Conservation (phyloP, 2,113 vertebrate species). For the Cynopterus brachyotis region DNA sequence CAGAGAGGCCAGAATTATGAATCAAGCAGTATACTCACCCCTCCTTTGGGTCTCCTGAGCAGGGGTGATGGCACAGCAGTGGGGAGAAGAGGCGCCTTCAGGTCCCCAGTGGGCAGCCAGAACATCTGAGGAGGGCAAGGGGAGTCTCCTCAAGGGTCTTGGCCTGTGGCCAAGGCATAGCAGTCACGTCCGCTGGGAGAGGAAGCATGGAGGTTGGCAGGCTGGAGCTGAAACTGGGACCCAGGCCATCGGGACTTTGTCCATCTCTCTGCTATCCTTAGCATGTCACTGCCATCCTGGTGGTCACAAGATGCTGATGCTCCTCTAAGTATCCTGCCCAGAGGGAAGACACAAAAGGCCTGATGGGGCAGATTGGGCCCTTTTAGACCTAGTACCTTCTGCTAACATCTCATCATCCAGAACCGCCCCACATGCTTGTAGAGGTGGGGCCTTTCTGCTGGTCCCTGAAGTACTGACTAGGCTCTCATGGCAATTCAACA, state of each 20-base stretch:
- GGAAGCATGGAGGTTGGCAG: background rate
- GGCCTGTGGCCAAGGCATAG: background rate
- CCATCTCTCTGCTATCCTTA: background rate
- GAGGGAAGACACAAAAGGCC: background rate
- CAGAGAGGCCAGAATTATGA: background rate
- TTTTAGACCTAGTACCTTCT: background rate
- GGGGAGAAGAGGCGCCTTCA: too few relatives aligned
- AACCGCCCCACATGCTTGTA: rapidly evolving
- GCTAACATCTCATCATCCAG: background rate
- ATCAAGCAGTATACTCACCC: background rate
- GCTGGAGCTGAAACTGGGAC: too few relatives aligned
- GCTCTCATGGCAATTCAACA: background rate
- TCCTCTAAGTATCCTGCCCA: background rate
- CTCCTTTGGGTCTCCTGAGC: background rate
- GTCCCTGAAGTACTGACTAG: background rate
- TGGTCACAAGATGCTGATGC: background rate
- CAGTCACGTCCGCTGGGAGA: background rate
- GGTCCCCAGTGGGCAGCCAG: background rate
- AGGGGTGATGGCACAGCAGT: background rate
- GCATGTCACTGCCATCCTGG: background rate
- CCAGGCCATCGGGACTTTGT: background rate
- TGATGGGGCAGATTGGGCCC: too few relatives aligned
- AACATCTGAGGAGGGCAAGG: background rate
- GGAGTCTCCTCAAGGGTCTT: background rate
- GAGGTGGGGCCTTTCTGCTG: background rate